Conservation (phyloP, 2,797 vertebrate species). For the Emys orbicularis region DNA sequence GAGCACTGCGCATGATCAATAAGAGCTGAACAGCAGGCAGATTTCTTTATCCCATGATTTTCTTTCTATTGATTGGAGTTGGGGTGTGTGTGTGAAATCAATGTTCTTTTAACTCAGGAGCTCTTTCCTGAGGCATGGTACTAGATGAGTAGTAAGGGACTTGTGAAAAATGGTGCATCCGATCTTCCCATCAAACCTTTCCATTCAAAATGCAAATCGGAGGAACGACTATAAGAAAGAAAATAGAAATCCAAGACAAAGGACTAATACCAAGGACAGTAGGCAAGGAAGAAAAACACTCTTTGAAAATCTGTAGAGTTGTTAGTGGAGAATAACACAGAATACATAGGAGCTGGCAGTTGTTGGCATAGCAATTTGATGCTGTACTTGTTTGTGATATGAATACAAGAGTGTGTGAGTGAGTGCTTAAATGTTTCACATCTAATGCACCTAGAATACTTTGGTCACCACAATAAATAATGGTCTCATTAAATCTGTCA, state of each 20-base stretch:
- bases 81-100: neutral
- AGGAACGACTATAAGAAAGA: neutral
- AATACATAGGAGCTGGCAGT: neutral
- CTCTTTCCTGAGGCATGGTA: neutral
- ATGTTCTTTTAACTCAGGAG: neutral
- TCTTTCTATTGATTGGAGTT: neutral
- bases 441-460: neutral
- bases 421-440: neutral
- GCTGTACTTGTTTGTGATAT: neutral
- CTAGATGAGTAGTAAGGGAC: fast-evolving
- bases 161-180: neutral
- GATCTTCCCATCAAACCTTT: neutral
- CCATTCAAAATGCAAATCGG: neutral
- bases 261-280: neutral
- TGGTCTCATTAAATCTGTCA: neutral
- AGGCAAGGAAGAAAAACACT: neutral
- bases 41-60: neutral
- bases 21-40: neutral
- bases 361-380: neutral
- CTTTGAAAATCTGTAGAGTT: neutral
- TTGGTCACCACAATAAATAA: neutral
- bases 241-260: neutral
- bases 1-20: neutral
- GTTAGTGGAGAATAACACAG: neutral
- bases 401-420: neutral